Conservation (phyloP, 2,797 vertebrate species). For the Gadopsis marmoratus region DNA sequence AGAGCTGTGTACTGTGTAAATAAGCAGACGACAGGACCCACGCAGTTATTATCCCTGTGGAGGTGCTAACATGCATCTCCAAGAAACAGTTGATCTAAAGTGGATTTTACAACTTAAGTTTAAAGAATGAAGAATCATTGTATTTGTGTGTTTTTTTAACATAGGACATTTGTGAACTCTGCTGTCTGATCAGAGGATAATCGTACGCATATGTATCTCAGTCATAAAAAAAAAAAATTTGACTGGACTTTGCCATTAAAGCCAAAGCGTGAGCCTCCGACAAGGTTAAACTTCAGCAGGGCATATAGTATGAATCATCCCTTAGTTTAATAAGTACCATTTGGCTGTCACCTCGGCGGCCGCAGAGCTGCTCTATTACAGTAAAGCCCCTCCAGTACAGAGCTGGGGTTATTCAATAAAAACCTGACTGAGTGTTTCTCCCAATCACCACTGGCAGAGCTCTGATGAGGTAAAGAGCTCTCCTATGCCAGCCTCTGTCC, state of each 20-base stretch:
- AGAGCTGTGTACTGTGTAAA: slow-evolving; percentile 68
- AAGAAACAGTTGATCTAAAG: slow-evolving; percentile 25
- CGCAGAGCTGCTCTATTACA: slow-evolving; percentile 76
- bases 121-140: slow-evolving; percentile 37
- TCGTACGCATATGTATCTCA: slow-evolving; percentile 47
- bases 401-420: slow-evolving; percentile 83
- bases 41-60: slow-evolving; percentile 49
- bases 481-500: slow-evolving; percentile 76
- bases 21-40: slow-evolving; percentile 58
- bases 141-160: slow-evolving; percentile 21
- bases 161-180: slow-evolving; percentile 42
- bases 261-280: slow-evolving; percentile 63
- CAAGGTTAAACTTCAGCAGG: slow-evolving; percentile 75
- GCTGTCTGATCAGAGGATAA: slow-evolving; percentile 64
- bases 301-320: slow-evolving; percentile 76
- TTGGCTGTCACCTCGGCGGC: slow-evolving; percentile 79
- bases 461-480: slow-evolving; percentile 83
- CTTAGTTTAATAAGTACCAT: slow-evolving; percentile 80
- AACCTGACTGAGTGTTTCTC: slow-evolving; percentile 82
- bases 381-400: slow-evolving; percentile 77
- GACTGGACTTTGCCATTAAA: slow-evolving; percentile 59
- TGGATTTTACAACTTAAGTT: slow-evolving; percentile 29
- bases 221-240: slow-evolving; percentile 44
- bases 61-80: slow-evolving; percentile 31
- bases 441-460: slow-evolving; percentile 82